Conservation (phyloP, 1,140 invertebrate species). For the Drosophila lowei region DNA sequence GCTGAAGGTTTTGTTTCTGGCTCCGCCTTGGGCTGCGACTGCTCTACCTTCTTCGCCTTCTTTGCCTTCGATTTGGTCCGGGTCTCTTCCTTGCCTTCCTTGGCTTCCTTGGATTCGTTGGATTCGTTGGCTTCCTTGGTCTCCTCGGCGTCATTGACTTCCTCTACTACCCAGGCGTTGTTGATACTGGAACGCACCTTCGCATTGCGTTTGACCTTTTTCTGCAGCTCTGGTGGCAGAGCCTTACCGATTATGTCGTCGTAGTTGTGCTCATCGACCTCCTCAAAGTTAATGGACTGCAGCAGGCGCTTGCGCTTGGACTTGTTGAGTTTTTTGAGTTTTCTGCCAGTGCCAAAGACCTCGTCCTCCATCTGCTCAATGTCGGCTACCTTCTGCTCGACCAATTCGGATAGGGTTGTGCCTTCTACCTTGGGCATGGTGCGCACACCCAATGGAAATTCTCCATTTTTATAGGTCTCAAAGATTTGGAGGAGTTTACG, state of each 20-base stretch:
- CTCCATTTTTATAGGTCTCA: slow-evolving; percentile 84
- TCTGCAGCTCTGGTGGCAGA: slow-evolving; percentile 59
- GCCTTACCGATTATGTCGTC: slow-evolving; percentile 67
- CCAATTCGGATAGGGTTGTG: slow-evolving; percentile 53
- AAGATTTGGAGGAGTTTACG: slow-evolving; percentile 68
- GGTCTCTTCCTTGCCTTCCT: slow-evolving; percentile 20
- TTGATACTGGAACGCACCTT: slow-evolving; percentile 59
- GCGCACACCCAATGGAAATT: slow-evolving; percentile 87
- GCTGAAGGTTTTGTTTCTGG: background rate
- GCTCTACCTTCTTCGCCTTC: slow-evolving; percentile 1
- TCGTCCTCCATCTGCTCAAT: slow-evolving; percentile 74
- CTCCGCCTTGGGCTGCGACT: slow-evolving; percentile 23
- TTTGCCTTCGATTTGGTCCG: slow-evolving; percentile 28
- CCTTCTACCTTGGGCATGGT: slow-evolving; percentile 77
- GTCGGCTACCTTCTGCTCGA: slow-evolving; percentile 70
- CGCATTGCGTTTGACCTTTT: slow-evolving; percentile 53
- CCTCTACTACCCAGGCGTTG: slow-evolving; percentile 68
- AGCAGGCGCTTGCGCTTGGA: slow-evolving; percentile 74
- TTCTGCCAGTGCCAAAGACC: slow-evolving; percentile 55
- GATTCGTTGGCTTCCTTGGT: background rate
- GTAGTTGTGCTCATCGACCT: slow-evolving; percentile 75
- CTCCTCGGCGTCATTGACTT: slow-evolving; percentile 47
- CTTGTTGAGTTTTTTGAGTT: slow-evolving; percentile 78
- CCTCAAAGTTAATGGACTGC: slow-evolving; percentile 69
- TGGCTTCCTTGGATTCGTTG: slow-evolving; percentile 12